Evolutionary conservation across 2,888 invertebrate genomes (phyloP).

Genomic region (Dusona sp.): DNA sequence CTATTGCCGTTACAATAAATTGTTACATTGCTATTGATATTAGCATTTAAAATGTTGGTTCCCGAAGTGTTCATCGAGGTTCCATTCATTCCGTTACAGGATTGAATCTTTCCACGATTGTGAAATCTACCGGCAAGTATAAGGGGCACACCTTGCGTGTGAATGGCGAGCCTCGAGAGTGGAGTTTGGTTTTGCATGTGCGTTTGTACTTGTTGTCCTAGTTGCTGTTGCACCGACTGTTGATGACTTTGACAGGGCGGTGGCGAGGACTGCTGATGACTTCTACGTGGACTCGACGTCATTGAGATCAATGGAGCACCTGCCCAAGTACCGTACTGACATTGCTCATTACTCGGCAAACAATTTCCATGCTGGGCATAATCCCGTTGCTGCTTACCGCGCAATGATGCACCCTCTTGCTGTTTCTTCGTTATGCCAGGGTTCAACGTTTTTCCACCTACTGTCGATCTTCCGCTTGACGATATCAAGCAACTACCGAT

Average conservation of each 20-base stretch:
- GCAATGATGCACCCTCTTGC: conserved; percentile 52
- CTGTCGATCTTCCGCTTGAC: conserved; percentile 78
- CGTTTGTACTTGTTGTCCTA: conserved; percentile 70
- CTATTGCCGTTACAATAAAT: conserved; percentile 81
- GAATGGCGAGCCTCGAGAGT: conserved; percentile 91
- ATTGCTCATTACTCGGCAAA: conserved; percentile 72
- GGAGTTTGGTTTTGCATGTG: conserved; percentile 84
- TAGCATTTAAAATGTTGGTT: conserved; percentile 53
- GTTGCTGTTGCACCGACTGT: conserved; percentile 71
- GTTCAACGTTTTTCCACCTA: conserved; percentile 65
- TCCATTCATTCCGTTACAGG: conserved; percentile 70
- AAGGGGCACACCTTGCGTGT: conserved; percentile 94
- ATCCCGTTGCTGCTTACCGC: conserved; percentile 63
- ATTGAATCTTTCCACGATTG: conserved; percentile 85
- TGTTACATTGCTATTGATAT: conserved; percentile 64
- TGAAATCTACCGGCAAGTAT: conserved; percentile 90
- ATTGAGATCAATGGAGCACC: conserved; percentile 93
- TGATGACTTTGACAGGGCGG: conserved; percentile 73
- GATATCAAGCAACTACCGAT: conserved; percentile 88
- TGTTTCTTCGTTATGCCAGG: conserved; percentile 68
- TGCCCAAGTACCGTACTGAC: conserved; percentile 88
- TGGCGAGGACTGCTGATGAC: conserved; percentile 79
- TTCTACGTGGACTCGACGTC: conserved; percentile 87
- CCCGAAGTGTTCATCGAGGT: conserved; percentile 45
- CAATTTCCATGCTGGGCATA: conserved; percentile 70